These are phyloP conservation scores for Pachycephala philippinensis DNA, from an alignment of 2,113 vertebrate species.

Conservation along the genomic window DNA sequence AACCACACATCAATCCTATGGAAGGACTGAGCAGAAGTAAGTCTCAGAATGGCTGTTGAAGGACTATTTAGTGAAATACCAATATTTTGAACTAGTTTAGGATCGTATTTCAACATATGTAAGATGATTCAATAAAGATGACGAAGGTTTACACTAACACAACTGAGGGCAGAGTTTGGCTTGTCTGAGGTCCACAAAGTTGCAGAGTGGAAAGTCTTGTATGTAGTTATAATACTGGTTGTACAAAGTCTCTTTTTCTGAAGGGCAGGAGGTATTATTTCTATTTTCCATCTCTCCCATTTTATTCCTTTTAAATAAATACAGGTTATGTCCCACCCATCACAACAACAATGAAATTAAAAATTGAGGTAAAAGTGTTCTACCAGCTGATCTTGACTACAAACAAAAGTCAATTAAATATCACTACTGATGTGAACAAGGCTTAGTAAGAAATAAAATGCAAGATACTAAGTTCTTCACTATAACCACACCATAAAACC, in stretches of 20 bases:
- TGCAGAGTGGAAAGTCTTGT: slow-evolving; percentile 25
- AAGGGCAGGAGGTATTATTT: neutral
- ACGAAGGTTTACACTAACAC: neutral
- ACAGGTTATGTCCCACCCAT: neutral
- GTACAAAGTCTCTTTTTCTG: neutral
- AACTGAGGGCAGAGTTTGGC: slow-evolving; percentile 24
- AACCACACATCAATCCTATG: neutral
- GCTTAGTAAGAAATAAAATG: slow-evolving; percentile 24
- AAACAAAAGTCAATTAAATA: slow-evolving; percentile 48
- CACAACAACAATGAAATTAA: slow-evolving; percentile 56
- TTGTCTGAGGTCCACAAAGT: slow-evolving; percentile 40
- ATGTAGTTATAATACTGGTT: slow-evolving; percentile 10
- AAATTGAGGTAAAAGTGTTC: slow-evolving; percentile 75
- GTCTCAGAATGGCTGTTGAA: neutral
- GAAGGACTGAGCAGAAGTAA: neutral
- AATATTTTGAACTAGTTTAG: neutral
- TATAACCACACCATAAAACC: slow-evolving; percentile 23
- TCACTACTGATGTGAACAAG: slow-evolving; percentile 22
- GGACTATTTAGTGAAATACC: neutral
- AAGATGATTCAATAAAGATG: neutral
- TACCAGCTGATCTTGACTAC: slow-evolving; percentile 65
- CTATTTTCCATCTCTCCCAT: neutral
- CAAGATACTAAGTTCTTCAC: slow-evolving; percentile 32
- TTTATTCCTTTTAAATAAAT: slow-evolving; percentile 15
- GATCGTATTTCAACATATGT: neutral